Conservation (phyloP, 1,140 invertebrate species). For the Ylistrum balloti region DNA sequence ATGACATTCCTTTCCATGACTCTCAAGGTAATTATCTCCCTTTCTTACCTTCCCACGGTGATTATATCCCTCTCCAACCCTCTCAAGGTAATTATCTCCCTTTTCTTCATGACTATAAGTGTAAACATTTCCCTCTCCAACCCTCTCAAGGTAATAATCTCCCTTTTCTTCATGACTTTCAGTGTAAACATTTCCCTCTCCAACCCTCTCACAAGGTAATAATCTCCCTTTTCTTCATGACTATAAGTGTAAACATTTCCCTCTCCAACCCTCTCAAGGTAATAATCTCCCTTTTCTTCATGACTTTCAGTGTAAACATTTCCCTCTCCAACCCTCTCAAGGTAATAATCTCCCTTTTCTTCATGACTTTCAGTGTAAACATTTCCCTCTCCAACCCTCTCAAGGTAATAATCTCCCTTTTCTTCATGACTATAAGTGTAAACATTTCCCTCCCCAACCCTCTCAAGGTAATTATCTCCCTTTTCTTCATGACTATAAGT, state of each 20-base stretch:
- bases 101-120: not conserved
- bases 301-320: too few species aligned
- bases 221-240: not conserved
- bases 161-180: too few species aligned
- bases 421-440: not conserved
- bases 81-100: not conserved
- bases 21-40: not conserved
- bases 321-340: too few species aligned
- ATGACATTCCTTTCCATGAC: constrained; percentile 89
- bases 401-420: not conserved
- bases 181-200: not conserved
- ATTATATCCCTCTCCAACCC: too few species aligned
- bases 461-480: too few species aligned
- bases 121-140: too few species aligned
- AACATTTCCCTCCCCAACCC: too few species aligned
- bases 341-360: constrained; percentile 89
- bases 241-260: too few species aligned
- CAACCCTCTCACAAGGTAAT: too few species aligned
- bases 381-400: not conserved
- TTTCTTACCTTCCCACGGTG: too few species aligned
- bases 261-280: not conserved
- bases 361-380: constrained; percentile 58
- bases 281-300: not conserved
- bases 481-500: constrained; percentile 87
- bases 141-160: constrained; percentile 90